Conservation (phyloP, 1,140 invertebrate species). For the Hirudo medicinalis region DNA sequence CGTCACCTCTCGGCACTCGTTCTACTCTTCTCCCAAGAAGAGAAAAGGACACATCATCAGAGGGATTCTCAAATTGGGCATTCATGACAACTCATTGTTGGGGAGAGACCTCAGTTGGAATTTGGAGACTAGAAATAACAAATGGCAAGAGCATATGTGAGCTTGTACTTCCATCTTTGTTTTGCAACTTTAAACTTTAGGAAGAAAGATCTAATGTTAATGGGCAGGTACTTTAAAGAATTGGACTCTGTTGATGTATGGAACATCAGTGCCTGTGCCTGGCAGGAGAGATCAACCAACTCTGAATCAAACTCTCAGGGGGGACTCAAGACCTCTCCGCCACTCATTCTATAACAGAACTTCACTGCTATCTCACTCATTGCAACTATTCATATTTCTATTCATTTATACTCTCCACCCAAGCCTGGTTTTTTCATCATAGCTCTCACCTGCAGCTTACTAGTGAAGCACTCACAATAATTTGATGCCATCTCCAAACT, state of each 20-base stretch:
- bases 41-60: conserved; percentile 78
- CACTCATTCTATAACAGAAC: no score
- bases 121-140: conserved; percentile 51
- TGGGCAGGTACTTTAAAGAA: conserved; percentile 21
- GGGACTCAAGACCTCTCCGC: no score
- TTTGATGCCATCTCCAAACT: no score
- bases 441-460: no score
- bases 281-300: conserved; percentile 5
- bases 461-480: no score
- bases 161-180: neutral
- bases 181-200: neutral
- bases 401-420: no score
- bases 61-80: conserved; percentile 98
- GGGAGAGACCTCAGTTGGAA: conserved; percentile 91
- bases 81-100: conserved; percentile 99
- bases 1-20: conserved; percentile 11
- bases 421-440: no score
- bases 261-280: conserved; percentile 11
- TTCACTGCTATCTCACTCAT: no score
- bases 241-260: conserved; percentile 23
- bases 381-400: no score
- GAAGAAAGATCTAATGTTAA: neutral
- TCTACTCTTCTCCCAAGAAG: conserved; percentile 62
- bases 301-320: neutral
- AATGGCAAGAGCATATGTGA: conserved; percentile 16